phyloP scores from a whole-genome alignment of 2,113 vertebrate species.

The Motacilla tschutschensis region DNA sequence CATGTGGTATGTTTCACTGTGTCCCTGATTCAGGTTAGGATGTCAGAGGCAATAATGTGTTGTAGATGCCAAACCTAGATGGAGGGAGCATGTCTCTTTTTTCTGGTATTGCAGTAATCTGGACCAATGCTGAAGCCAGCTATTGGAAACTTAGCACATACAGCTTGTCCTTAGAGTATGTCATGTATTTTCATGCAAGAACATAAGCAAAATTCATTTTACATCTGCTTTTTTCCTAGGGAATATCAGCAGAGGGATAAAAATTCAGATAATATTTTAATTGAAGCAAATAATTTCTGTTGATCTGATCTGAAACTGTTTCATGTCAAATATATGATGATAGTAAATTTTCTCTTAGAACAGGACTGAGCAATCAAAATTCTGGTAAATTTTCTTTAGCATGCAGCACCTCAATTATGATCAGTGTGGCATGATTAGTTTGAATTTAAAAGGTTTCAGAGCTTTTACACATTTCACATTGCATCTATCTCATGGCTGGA shows the following conservation, averaged over 20 bases:
- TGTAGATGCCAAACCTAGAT: neutral
- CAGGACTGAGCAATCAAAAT: neutral
- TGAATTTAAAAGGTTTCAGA: neutral
- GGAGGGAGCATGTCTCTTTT: neutral
- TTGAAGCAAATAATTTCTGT: neutral
- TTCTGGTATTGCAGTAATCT: neutral
- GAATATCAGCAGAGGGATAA: neutral
- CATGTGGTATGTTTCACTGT: neutral
- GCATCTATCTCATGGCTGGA: neutral
- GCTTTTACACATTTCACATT: neutral
- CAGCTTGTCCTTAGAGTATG: neutral
- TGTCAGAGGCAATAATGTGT: neutral
- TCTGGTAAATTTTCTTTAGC: neutral
- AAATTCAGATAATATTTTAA: neutral
- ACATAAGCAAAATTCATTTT: neutral
- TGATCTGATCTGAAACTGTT: neutral
- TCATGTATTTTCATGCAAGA: neutral
- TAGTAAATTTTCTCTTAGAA: neutral
- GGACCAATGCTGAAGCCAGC: neutral
- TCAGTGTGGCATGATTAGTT: neutral
- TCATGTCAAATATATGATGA: neutral
- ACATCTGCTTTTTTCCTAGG: neutral
- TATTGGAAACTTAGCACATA: neutral
- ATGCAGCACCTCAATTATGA: neutral
- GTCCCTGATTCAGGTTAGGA: neutral